phyloP scores from a whole-genome alignment of 2,888 invertebrate species.

The Drosophila trichaetosa region DNA sequence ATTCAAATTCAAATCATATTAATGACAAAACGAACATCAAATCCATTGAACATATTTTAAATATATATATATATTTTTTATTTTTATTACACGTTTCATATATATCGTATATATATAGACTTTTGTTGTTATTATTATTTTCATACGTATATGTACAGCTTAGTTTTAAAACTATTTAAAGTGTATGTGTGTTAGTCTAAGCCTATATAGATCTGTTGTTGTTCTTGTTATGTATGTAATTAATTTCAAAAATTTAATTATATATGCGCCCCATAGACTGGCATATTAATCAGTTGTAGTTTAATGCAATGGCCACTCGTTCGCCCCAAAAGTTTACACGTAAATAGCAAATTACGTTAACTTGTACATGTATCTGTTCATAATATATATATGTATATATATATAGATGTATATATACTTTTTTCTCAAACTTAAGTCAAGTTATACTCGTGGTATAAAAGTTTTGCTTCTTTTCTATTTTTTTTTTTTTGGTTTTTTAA shows the following conservation, averaged over 20 bases:
- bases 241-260: conserved; percentile 64
- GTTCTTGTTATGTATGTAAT: conserved; percentile 67
- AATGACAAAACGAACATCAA: conserved; percentile 7
- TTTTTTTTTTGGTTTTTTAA: conserved; percentile 16
- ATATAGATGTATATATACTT: conserved; percentile 21
- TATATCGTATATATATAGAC: conserved; percentile 77
- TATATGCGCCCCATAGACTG: conserved; percentile 43
- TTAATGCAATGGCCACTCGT: conserved; percentile 39
- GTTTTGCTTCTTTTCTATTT: conserved; percentile 20
- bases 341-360: conserved; percentile 55
- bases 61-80: conserved; percentile 72
- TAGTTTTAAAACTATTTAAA: conserved; percentile 69
- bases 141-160: conserved; percentile 70
- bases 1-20: not conserved
- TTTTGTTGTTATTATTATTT: conserved; percentile 52
- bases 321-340: conserved; percentile 38
- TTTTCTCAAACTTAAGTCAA: conserved; percentile 51
- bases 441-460: conserved; percentile 63
- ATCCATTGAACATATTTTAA: conserved; percentile 63
- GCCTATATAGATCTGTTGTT: conserved; percentile 59
- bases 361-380: conserved; percentile 24
- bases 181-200: conserved; percentile 58
- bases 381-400: conserved; percentile 20
- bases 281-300: conserved; percentile 46
- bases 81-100: conserved; percentile 73